Evolutionary conservation across 1,140 invertebrate genomes (phyloP), one percentile per base, ranked within the genome.

Genomic region (Hyposmocoma kahamanoa): DNA sequence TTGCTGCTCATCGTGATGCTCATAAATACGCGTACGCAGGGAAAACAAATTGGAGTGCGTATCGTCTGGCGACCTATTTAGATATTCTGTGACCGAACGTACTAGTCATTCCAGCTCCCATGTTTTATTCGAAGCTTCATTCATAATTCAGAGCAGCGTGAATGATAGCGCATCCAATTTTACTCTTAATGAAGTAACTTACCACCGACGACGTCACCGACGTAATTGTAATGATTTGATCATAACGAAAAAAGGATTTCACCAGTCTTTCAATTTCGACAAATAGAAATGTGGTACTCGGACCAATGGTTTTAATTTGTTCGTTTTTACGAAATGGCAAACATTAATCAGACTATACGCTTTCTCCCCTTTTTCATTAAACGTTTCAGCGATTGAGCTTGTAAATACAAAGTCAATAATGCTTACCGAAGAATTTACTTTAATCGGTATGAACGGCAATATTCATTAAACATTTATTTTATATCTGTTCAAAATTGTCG

Each of bases 11-110:
- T n/a, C n/a, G n/a, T n/a, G n/a, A n/a, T n/a, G n/a, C n/a, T n/a
- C n/a, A n/a, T n/a, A n/a, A 36, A 36, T 8, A 36, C 15, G 18
- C 32, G 15, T 13, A 36, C 32, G 18, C n/a, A 36, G 13, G 32
- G 32, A 36, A 36, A 8, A 36, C 32, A 36, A 15, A 36, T 36
- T 36, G 32, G 15, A 36, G 15, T 36, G 10, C 32, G 32, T n/a
- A 17, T 17, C 24, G 24, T 26, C 24, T 15, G n/a, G 32, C 13
- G 32, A 36, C 32, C 32, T 36, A 36, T 36, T 36, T 36, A 36
- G 32, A 36, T 36, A 36, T 36, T 36, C 32, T 36, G 32, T 36
- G 32, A 36, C 32, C 32, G 32, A 36, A 36, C 32, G 32, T 26
- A 11, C n/a, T 36, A 10, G 32, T 17, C 32, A 36, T 15, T 36